Percentiles rank a stretch among this genome's conserved stretches.
Evolutionary conservation across 2,113 vertebrate species (phyloP).

Genomic region (Orycteropus afer): DNA sequence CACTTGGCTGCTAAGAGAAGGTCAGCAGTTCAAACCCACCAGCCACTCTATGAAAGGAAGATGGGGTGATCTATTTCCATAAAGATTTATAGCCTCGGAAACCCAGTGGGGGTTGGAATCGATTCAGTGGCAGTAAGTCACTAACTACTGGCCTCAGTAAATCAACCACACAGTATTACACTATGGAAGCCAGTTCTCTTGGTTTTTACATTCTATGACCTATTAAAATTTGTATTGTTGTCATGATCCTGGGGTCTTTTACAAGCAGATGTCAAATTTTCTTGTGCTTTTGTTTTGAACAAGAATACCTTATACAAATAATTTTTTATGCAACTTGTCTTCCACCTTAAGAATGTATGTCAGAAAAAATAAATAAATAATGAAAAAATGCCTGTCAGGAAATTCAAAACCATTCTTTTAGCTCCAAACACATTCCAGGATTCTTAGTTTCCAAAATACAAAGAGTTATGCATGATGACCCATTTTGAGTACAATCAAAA

Average conservation of each 20-base stretch:
- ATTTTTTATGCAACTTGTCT: not conserved
- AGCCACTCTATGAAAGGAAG: too few species aligned
- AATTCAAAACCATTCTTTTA: slow-evolving; percentile 31
- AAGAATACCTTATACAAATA: not conserved
- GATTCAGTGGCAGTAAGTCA: too few species aligned
- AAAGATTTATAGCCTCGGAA: too few species aligned
- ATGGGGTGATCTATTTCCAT: too few species aligned
- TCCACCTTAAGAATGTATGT: not conserved
- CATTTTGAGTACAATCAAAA: slow-evolving; percentile 30
- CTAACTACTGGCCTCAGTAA: not conserved
- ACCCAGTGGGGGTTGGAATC: too few species aligned
- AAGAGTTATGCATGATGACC: not conserved
- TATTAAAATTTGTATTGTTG: not conserved
- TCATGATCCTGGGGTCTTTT: not conserved
- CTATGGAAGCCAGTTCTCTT: not conserved
- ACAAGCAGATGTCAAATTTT: not conserved
- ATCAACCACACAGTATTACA: accelerated
- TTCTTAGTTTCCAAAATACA: slow-evolving; percentile 18
- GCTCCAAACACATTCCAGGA: slow-evolving; percentile 26
- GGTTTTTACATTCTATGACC: not conserved
- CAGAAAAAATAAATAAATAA: not conserved
- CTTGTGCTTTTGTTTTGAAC: slow-evolving; percentile 26
- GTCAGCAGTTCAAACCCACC: too few species aligned
- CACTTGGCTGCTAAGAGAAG: too few species aligned
- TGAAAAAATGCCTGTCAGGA: not conserved